Base-by-base conservation (phyloP, 2,797 vertebrate genomes). In the Squalus acanthias region DNA sequence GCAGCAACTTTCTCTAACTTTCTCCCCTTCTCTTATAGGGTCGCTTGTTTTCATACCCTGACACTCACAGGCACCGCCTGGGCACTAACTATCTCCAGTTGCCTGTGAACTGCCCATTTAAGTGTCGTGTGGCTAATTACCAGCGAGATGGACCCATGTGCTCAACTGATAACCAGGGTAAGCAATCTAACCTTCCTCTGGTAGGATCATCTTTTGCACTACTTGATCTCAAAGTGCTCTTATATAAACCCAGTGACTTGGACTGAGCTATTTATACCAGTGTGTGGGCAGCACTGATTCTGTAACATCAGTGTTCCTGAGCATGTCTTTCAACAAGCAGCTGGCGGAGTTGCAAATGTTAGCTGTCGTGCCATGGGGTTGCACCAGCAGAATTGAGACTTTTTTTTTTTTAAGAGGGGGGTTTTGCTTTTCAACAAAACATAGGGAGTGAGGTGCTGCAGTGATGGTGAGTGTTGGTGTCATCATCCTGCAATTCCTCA, bases 141-240 rank as follows among this genome's bases (percentile, higher is more conserved):
- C 94, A 95, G 70, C 29, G 94, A 57, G 94, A 95, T 74, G 94
- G 94, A 74, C 94, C 94, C 24, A 95, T 95, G 94, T 95, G 94
- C 94, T 95, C 94, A 53, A 95, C 94, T 74, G 94, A 95, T 53
- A 95, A 95, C 70, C 94, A 95, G 70, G 94, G 94, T 76, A 74
- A 63, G 94, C 24, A 67, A 7, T 63, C n/a, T 20, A 22, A 69
- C n/a, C 24, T n/a, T 67, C 63, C 17, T n/a, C 29, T 67, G 2
- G 7, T 17, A 33, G 88, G 57, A 63, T 91, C 57, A n/a, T 12
- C 29, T 33, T 91, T 63, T 33, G 5, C 29, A 13, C 60, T 67
- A 65, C 60, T 92, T 39, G 15, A 5, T n/a, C 17, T 63, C 5
- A 1, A 20, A 1, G 2, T 46, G 39, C 5, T 72, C 15, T 79